phyloP scores from a whole-genome alignment of 2,888 invertebrate species.

The Heliconius ismenius region DNA sequence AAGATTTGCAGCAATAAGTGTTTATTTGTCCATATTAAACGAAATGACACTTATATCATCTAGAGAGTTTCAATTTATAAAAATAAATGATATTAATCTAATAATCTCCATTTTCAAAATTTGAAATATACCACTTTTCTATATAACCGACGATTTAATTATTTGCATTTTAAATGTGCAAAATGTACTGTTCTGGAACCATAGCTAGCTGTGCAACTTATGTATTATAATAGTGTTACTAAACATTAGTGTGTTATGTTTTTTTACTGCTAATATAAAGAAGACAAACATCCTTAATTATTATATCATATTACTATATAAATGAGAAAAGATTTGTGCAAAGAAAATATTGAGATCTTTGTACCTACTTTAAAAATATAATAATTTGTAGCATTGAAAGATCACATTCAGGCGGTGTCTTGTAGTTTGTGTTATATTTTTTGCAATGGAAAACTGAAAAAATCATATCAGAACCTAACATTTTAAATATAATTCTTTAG shows the following conservation, averaged over 20 bases:
- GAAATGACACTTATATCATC: background rate
- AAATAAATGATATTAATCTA: background rate
- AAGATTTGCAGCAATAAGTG: too few relatives aligned
- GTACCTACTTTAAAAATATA: slow-evolving; percentile 21
- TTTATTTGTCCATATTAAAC: background rate
- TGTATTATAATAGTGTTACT: slow-evolving; percentile 3
- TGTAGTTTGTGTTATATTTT: background rate
- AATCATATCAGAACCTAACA: background rate
- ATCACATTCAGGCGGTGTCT: slow-evolving; percentile 21
- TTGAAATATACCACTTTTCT: background rate
- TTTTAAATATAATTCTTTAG: background rate
- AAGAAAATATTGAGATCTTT: slow-evolving; percentile 34
- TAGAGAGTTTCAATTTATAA: background rate
- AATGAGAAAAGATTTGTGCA: slow-evolving; percentile 35
- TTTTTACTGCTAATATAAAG: background rate
- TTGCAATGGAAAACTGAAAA: background rate
- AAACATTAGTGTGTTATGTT: slow-evolving; percentile 1
- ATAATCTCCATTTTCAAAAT: background rate
- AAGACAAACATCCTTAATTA: slow-evolving; percentile 18
- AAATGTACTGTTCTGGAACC: slow-evolving; percentile 5
- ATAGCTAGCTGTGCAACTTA: slow-evolving; percentile 10
- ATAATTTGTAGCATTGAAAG: slow-evolving; percentile 14
- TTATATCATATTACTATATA: slow-evolving; percentile 19
- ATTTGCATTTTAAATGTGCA: slow-evolving; percentile 5
- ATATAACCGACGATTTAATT: background rate